Percentiles rank a stretch among this genome's conserved stretches.
These are phyloP conservation scores for Odontothrips loti DNA, from an alignment of 2,888 invertebrate species.

Conservation along the genomic window DNA sequence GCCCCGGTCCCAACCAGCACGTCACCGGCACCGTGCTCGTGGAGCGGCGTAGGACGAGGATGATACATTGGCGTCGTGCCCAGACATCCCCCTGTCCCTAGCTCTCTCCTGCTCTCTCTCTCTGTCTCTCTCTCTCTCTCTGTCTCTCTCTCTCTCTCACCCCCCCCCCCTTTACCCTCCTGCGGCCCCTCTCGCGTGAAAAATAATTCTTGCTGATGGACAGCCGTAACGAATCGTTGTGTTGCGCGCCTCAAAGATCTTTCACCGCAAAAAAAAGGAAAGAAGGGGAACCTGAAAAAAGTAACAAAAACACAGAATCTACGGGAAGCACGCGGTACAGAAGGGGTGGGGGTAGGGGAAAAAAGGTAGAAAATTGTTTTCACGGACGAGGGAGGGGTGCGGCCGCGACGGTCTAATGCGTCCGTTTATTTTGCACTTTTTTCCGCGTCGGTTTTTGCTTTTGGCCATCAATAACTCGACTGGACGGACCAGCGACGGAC, in stretches of 20 bases:
- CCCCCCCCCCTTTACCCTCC: neutral
- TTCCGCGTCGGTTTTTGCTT: neutral
- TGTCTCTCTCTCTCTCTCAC: neutral
- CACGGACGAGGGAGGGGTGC: neutral
- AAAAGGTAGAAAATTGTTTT: neutral
- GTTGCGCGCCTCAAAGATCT: no score
- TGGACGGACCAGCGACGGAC: neutral
- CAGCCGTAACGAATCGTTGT: no score
- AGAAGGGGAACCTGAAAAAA: neutral
- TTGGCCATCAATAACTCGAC: conserved; percentile 13
- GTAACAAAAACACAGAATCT: neutral
- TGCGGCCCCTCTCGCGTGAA: no score
- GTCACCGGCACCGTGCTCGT: neutral
- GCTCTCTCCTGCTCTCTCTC: neutral
- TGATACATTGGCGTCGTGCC: neutral
- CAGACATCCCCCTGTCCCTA: neutral
- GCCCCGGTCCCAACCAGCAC: neutral
- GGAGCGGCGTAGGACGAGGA: neutral
- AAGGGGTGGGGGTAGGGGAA: neutral
- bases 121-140: neutral
- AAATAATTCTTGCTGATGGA: no score
- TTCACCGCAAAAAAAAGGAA: neutral
- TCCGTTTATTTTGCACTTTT: conserved; percentile 13
- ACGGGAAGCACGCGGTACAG: neutral
- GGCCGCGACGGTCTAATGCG: neutral